Conservation (phyloP, 1,140 invertebrate genomes). For the Lithobius niger region DNA sequence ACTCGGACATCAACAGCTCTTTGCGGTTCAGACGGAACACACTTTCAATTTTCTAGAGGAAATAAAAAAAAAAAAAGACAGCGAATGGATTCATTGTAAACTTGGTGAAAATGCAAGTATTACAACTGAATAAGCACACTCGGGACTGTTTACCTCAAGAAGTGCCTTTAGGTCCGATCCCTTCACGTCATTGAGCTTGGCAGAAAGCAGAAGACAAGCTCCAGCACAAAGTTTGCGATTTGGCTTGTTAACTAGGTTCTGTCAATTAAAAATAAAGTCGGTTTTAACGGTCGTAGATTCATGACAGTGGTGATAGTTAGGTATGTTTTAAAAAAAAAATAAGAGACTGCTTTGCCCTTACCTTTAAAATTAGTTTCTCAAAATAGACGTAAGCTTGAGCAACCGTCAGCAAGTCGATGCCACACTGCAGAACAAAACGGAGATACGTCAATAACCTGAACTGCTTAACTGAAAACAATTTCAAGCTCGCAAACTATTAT, state of each 20-base stretch:
- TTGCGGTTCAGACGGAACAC: conserved; percentile 80
- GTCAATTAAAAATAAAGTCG: conserved; percentile 8
- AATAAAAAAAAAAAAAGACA: conserved; percentile 14
- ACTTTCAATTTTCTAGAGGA: conserved; percentile 64
- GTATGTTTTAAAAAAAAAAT: background rate
- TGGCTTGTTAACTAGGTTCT: conserved; percentile 78
- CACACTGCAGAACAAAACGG: conserved; percentile 39
- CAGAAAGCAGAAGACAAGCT: conserved; percentile 80
- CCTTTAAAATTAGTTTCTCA: conserved; percentile 85
- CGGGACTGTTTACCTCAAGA: conserved; percentile 51
- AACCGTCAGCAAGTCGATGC: conserved; percentile 75
- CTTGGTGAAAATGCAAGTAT: background rate
- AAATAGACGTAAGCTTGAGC: conserved; percentile 96
- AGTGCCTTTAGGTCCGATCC: conserved; percentile 68
- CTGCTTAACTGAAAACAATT: too few relatives aligned
- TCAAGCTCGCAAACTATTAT: background rate
- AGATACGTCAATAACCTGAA: too few relatives aligned
- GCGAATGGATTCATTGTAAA: background rate
- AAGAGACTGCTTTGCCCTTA: conserved; percentile 17
- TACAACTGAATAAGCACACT: background rate
- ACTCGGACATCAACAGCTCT: conserved; percentile 80
- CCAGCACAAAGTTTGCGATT: conserved; percentile 91
- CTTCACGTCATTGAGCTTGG: conserved; percentile 94
- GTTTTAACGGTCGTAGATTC: background rate
- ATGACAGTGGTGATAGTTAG: background rate